Conservation (phyloP, 2,888 invertebrate genomes). For the Drosophila borborema region DNA sequence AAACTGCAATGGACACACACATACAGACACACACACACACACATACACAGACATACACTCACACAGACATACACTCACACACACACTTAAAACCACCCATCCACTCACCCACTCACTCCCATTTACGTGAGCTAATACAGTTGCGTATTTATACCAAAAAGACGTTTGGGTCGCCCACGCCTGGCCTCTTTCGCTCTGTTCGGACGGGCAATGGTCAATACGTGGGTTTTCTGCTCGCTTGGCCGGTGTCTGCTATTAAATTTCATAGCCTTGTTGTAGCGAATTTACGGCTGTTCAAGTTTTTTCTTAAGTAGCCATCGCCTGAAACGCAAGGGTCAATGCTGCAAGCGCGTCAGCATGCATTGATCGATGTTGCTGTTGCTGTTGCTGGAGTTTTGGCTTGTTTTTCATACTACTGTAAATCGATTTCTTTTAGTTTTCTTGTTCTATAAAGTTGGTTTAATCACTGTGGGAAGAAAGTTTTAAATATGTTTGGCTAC, state of each 20-base stretch:
- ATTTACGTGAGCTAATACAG: conserved; percentile 77
- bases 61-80: not conserved
- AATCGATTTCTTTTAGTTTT: not conserved
- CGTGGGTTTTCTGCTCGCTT: conserved; percentile 32
- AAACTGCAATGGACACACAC: conserved; percentile 36
- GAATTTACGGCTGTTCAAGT: conserved; percentile 76
- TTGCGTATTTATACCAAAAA: conserved; percentile 66
- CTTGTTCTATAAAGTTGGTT: not conserved
- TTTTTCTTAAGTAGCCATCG: conserved; percentile 60
- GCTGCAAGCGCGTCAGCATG: not conserved
- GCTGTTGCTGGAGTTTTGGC: conserved; percentile 6
- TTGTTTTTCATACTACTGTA: not conserved
- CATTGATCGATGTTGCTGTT: conserved; percentile 35
- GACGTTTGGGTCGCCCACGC: conserved; percentile 3
- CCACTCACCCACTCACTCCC: not conserved
- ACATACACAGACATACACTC: not conserved
- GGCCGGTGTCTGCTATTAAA: conserved; percentile 63
- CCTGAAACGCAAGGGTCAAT: not conserved
- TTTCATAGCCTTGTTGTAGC: conserved; percentile 72
- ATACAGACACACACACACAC: not conserved
- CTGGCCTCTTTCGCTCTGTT: not conserved
- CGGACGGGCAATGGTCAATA: conserved; percentile 51
- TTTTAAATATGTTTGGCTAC: not conserved
- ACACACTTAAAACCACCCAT: too few species aligned
- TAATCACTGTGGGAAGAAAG: not conserved